phyloP scores from a whole-genome alignment of 2,797 vertebrate genomes.

The Gadopsis marmoratus region DNA sequence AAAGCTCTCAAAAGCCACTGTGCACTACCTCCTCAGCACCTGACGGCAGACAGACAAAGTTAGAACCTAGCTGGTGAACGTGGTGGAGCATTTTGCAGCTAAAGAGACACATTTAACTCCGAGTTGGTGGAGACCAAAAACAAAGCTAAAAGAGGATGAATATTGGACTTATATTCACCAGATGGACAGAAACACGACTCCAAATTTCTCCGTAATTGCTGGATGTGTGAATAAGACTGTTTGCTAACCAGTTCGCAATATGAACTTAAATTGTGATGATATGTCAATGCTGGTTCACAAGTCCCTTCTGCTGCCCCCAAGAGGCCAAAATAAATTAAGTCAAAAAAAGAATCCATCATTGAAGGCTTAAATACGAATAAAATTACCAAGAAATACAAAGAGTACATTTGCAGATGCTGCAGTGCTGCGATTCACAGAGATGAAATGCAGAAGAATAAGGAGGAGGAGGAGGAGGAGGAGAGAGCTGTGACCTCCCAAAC shows the following conservation, averaged over 20 bases:
- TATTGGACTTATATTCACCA: background rate
- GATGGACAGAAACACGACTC: background rate
- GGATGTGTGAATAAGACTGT: background rate
- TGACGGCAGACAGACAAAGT: background rate
- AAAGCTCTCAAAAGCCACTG: background rate
- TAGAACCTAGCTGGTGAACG: background rate
- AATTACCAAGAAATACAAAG: background rate
- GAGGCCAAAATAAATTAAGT: background rate
- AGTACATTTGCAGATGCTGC: background rate
- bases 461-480: constrained; percentile 6
- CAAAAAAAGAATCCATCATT: background rate
- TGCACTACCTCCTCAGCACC: background rate
- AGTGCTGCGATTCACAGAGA: constrained; percentile 1
- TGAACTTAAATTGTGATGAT: background rate
- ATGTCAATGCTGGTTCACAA: background rate
- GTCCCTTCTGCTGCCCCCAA: background rate
- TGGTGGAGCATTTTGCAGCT: background rate
- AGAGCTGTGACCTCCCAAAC: constrained; percentile 47
- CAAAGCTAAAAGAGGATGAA: background rate
- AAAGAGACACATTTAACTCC: background rate
- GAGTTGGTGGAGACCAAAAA: background rate
- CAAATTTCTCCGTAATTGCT: background rate
- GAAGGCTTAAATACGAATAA: background rate
- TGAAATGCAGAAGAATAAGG: constrained; percentile 6
- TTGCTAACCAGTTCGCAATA: background rate